A percentile compares a stretch with the other conserved stretches of the same genome.
phyloP scores from a whole-genome alignment of 2,888 invertebrate genomes.

The Drosophila vallismaia region DNA sequence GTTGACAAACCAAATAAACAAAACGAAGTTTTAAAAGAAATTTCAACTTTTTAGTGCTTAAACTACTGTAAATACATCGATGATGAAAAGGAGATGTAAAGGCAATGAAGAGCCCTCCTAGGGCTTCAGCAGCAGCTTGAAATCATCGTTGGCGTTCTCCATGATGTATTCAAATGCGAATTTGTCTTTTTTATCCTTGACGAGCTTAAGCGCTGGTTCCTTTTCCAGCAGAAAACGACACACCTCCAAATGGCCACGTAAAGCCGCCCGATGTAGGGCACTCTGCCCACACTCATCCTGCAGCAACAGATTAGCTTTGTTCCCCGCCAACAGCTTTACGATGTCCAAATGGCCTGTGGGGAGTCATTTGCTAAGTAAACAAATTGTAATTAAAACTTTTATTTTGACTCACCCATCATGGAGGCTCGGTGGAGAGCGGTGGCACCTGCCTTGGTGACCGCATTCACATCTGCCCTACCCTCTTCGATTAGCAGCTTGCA shows the following conservation, averaged over 20 bases:
- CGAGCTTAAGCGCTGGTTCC: conserved; percentile 79
- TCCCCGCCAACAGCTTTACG: conserved; percentile 87
- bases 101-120: conserved; percentile 41
- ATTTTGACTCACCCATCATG: conserved; percentile 86
- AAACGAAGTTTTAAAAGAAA: conserved; percentile 27
- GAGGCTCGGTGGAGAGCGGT: conserved; percentile 94
- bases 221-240: conserved; percentile 78
- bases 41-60: conserved; percentile 40
- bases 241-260: conserved; percentile 84
- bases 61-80: conserved; percentile 27
- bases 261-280: conserved; percentile 90
- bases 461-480: conserved; percentile 90
- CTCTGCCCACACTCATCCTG: conserved; percentile 93
- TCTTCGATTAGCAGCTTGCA: conserved; percentile 88
- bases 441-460: conserved; percentile 90
- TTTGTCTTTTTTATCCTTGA: conserved; percentile 84
- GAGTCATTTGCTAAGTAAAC: background rate
- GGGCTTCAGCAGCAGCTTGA: conserved; percentile 82
- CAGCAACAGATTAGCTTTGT: conserved; percentile 87
- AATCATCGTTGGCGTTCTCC: conserved; percentile 83
- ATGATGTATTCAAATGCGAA: conserved; percentile 83
- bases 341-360: conserved; percentile 87
- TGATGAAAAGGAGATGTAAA: background rate
- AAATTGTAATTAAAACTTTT: background rate
- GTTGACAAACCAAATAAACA: conserved; percentile 29